Percentiles rank a stretch among this genome's conserved stretches.
These are phyloP conservation scores for Cricetomys ansorgei DNA, from an alignment of 2,113 vertebrate species.

Conservation along the genomic window DNA sequence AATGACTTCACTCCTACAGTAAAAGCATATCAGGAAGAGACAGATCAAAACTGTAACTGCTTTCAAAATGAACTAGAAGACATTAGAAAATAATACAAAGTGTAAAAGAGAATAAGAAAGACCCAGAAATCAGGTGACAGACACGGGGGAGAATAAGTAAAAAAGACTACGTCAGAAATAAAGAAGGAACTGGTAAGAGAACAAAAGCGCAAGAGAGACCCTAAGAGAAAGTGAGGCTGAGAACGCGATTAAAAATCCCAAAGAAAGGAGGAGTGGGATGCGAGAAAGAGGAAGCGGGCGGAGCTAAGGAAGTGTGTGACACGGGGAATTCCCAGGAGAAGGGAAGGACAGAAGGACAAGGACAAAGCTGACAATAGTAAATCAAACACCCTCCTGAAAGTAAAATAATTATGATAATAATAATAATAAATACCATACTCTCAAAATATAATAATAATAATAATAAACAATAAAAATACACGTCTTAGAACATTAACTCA, in stretches of 20 bases:
- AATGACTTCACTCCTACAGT: slow-evolving; percentile 47
- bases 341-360: neutral
- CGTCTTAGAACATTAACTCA: neutral
- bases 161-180: slow-evolving; percentile 42
- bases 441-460: neutral
- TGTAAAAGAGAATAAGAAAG: slow-evolving; percentile 64
- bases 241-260: neutral
- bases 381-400: neutral
- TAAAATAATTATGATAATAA: neutral
- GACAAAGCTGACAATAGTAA: neutral
- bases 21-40: slow-evolving; percentile 45
- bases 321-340: neutral
- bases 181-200: slow-evolving; percentile 12
- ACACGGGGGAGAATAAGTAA: slow-evolving; percentile 41
- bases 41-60: slow-evolving; percentile 60
- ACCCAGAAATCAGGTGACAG: slow-evolving; percentile 60
- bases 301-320: neutral
- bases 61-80: slow-evolving; percentile 64
- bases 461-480: neutral
- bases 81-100: slow-evolving; percentile 60
- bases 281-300: neutral
- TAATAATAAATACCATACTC: neutral
- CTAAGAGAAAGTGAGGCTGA: neutral
- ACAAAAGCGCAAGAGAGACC: neutral
- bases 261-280: neutral